Conservation (phyloP, 2,113 vertebrate species). For the Pygoscelis adeliae region DNA sequence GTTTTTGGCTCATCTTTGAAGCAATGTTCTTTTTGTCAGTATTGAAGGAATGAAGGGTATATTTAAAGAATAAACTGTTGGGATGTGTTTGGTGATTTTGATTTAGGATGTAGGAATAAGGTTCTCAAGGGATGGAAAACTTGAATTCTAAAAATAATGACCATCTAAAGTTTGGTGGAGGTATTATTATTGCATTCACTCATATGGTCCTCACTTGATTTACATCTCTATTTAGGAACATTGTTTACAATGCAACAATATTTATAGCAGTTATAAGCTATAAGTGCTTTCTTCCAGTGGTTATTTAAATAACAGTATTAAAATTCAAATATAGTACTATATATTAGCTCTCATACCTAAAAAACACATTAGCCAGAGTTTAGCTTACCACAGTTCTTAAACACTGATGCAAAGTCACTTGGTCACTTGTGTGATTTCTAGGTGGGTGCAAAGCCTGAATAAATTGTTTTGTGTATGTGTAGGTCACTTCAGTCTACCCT, state of each 20-base stretch:
- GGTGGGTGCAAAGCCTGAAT: not conserved
- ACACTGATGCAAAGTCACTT: not conserved
- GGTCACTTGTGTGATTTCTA: not conserved
- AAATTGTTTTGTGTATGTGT: not conserved
- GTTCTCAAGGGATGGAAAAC: conserved; percentile 44
- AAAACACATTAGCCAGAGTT: not conserved
- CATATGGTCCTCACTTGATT: not conserved
- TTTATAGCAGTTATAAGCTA: conserved; percentile 7
- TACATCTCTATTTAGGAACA: not conserved
- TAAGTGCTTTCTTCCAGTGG: not conserved
- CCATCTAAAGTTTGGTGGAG: conserved; percentile 26
- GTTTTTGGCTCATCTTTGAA: conserved; percentile 63
- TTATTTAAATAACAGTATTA: conserved; percentile 19
- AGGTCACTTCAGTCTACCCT: not conserved
- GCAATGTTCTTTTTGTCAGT: conserved; percentile 71
- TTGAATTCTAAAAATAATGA: conserved; percentile 62
- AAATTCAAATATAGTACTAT: not conserved
- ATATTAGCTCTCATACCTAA: not conserved
- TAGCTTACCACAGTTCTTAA: not conserved
- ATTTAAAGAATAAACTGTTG: conserved; percentile 66
- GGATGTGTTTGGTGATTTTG: conserved; percentile 63
- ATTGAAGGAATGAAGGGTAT: conserved; percentile 65
- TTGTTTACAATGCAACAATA: conserved; percentile 29
- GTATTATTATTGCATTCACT: conserved; percentile 39
- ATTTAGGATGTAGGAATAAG: conserved; percentile 62